phyloP scores from a whole-genome alignment of 2,113 vertebrate genomes.

The Arvicanthis niloticus region DNA sequence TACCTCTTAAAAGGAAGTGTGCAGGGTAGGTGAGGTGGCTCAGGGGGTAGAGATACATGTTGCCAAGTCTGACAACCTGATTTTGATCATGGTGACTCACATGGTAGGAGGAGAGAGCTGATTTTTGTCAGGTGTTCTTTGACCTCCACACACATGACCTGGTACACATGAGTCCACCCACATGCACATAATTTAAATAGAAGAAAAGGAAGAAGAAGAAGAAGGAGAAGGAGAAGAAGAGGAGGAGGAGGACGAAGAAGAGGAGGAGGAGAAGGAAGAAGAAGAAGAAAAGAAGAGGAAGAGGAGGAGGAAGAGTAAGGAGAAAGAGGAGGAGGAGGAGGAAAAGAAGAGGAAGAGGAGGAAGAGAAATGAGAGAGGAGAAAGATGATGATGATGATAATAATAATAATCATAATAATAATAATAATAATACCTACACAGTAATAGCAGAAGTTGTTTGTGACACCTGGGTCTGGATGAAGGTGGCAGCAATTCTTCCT shows the following conservation, averaged over 20 bases:
- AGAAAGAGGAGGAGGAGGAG: no score
- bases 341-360: no score
- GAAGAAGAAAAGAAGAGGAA: accelerated
- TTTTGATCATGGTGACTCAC: neutral
- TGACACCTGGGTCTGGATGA: neutral
- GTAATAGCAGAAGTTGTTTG: neutral
- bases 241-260: no score
- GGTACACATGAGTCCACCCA: neutral
- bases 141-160: neutral
- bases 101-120: neutral
- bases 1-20: neutral
- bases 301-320: no score
- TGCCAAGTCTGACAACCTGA: neutral
- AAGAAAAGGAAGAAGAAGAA: no score
- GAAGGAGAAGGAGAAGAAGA: no score
- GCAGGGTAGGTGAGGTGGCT: neutral
- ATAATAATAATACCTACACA: no score
- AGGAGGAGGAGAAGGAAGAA: no score
- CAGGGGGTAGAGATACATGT: no score
- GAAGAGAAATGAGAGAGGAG: no score
- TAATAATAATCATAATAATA: no score
- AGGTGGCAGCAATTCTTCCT: neutral
- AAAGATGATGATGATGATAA: no score
- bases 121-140: neutral
- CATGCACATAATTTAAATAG: neutral